Evolutionary conservation across 2,797 vertebrate genomes (phyloP), one percentile per base, ranked within the genome.

Genomic region (Muraenolepis orangiensis): DNA sequence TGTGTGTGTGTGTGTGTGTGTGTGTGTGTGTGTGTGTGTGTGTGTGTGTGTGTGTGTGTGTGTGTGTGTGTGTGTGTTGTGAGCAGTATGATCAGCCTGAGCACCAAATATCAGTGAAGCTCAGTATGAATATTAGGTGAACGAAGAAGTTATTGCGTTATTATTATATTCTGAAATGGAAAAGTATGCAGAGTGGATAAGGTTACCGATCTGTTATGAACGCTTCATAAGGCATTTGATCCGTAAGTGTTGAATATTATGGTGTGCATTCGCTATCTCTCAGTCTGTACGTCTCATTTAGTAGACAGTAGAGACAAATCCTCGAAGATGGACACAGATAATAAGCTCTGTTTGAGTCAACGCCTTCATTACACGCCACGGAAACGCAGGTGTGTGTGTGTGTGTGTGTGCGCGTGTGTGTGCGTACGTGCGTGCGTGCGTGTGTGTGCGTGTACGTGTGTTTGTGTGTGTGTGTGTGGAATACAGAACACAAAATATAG

Each of bases 61-160:
- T 79, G 78, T 83, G 77, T 80, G 70, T 68, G 40, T 74, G 42
- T 38, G 20, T 70, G 11, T 46, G 32, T 72, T n/a, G n/a, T n/a
- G n/a, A n/a, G n/a, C n/a, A n/a, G 61, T 78, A 82, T 77, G 74
- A 84, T 76, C 73, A 81, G 81, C 68, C 66, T 66, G 66, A 72
- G 38, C 29, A 74, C 71, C 73, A 31, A 66, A 81, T 76, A 77
- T 78, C 70, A 73, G 78, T 76, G 84, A 78, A 75, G 78, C 74
- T 72, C 73, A 71, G 5, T 40, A 70, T 76, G 81, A 79, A 81
- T 80, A 76, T 76, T 29, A 80, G 72, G 78, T 78, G 57, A 84
- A 80, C 13, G 29, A 16, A 67, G 14, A 67, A 29, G 57, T 81
- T 66, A 81, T 68, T 73, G 28, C 14, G 66, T 61, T 23, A 61